Evolutionary conservation across 2,888 invertebrate species (phyloP).

Genomic region (Alentia gelatinosa): DNA sequence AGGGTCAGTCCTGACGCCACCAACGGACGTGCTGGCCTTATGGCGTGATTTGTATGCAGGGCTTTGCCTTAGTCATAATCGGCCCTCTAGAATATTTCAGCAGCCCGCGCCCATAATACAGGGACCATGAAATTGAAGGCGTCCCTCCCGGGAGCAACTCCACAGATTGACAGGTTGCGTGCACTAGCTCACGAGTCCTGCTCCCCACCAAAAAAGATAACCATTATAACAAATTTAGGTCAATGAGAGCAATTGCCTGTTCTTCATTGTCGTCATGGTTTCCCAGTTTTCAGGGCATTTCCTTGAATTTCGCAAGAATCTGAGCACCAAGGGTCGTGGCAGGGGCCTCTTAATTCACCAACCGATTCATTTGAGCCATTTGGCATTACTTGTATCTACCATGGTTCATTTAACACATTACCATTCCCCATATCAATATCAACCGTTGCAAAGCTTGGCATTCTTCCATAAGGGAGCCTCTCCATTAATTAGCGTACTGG

Average conservation of each 20-base stretch:
- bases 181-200: neutral
- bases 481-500: neutral
- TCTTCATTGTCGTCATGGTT: neutral
- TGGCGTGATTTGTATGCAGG: constrained; percentile 28
- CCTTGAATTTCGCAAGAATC: neutral
- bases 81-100: constrained; percentile 24
- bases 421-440: neutral
- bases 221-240: neutral
- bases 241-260: constrained; percentile 4
- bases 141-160: neutral
- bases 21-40: neutral
- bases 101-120: neutral
- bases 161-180: neutral
- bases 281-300: neutral
- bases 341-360: neutral
- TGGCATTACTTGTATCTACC: neutral
- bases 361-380: neutral
- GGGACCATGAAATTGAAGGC: constrained; percentile 5
- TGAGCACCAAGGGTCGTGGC: too few species aligned
- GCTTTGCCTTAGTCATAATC: constrained; percentile 12
- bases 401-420: neutral
- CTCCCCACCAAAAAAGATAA: neutral
- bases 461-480: neutral
- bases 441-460: neutral
- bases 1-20: constrained; percentile 5